These are phyloP conservation scores for Dicerorhinus sumatrensis DNA, from an alignment of 2,113 vertebrate species.

Conservation along the genomic window DNA sequence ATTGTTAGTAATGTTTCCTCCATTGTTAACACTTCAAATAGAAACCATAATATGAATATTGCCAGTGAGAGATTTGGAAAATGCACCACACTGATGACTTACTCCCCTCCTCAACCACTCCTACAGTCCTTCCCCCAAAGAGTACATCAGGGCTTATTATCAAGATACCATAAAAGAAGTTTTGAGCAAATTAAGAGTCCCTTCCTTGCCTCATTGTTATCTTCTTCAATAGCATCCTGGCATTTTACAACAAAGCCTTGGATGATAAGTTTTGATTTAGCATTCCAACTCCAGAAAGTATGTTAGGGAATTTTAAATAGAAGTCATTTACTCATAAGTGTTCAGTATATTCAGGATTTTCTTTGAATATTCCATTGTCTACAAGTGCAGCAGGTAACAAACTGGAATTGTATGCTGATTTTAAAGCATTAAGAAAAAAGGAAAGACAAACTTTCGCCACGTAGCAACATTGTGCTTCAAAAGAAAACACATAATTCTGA, in stretches of 20 bases:
- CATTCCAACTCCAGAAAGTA: not conserved
- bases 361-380: not conserved
- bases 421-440: not conserved
- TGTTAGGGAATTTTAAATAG: not conserved
- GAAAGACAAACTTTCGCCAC: not conserved
- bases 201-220: not conserved
- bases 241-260: not conserved
- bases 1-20: not conserved
- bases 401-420: not conserved
- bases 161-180: not conserved
- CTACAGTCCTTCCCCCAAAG: not conserved
- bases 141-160: not conserved
- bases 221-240: not conserved
- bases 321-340: not conserved
- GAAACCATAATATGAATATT: conserved; percentile 34
- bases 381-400: not conserved
- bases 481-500: not conserved
- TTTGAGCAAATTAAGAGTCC: not conserved
- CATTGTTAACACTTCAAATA: conserved; percentile 49
- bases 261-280: not conserved
- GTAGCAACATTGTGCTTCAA: not conserved
- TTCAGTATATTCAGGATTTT: not conserved
- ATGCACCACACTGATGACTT: not conserved
- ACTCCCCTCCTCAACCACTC: not conserved
- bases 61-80: conserved; percentile 48